Percentiles rank a stretch among this genome's conserved stretches.
Conservation (phyloP, 1,140 invertebrate species). For the Drosophila oshimai region DNA sequence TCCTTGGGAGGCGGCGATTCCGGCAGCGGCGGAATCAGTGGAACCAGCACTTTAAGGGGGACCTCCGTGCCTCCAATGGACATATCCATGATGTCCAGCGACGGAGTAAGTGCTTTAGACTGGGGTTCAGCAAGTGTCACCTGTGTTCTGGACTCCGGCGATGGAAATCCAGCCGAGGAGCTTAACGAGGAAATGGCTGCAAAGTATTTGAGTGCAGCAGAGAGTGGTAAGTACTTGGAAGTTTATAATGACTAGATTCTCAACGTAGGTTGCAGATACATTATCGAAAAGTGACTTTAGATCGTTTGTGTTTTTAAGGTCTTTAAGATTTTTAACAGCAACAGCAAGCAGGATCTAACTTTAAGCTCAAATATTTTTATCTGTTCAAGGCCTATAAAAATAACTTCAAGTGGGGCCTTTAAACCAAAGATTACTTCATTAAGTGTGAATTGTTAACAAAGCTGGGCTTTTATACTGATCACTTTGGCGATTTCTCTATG, state of each 20-base stretch:
- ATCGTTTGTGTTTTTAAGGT: too few species aligned
- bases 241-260: too few species aligned
- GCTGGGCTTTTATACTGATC: neutral
- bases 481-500: conserved; percentile 24
- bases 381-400: too few species aligned
- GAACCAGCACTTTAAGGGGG: conserved; percentile 63
- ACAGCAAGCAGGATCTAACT: too few species aligned
- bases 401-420: neutral
- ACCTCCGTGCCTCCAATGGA: conserved; percentile 64
- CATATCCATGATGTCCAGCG: conserved; percentile 57
- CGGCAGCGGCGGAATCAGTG: conserved; percentile 36
- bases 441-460: conserved; percentile 4
- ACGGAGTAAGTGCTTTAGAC: conserved; percentile 58
- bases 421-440: conserved; percentile 11
- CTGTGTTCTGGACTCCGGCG: conserved; percentile 55
- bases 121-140: conserved; percentile 61
- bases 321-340: too few species aligned
- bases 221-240: conserved; percentile 62
- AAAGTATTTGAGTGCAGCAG: conserved; percentile 70
- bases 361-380: too few species aligned
- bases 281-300: too few species aligned
- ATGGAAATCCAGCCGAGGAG: conserved; percentile 63
- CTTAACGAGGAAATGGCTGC: conserved; percentile 68
- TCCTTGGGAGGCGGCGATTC: conserved; percentile 44
- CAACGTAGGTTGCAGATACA: too few species aligned